Evolutionary conservation across 2,113 vertebrate species (phyloP).

Genomic region (Boleophthalmus pectinirostris): DNA sequence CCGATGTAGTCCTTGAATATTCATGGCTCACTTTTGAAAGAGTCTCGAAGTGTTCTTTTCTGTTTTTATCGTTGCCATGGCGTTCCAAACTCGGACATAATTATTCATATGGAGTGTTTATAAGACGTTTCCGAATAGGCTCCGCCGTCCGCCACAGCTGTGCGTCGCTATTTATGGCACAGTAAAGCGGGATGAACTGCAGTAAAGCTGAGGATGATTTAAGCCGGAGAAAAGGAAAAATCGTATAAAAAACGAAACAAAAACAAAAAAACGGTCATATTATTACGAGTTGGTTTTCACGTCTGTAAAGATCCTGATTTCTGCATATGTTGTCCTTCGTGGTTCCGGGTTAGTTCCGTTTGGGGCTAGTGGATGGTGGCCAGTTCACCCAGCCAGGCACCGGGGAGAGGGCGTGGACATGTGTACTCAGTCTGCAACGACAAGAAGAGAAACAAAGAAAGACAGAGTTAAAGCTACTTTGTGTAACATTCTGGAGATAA

Average conservation of each 20-base stretch:
- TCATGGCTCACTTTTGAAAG: slow-evolving; percentile 52
- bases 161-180: slow-evolving; percentile 18
- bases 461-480: slow-evolving; percentile 3
- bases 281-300: slow-evolving; percentile 13
- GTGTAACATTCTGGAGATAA: too few species aligned
- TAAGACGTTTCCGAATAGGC: slow-evolving; percentile 27
- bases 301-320: slow-evolving; percentile 30
- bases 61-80: slow-evolving; percentile 27
- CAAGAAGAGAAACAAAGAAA: slow-evolving; percentile 21
- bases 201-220: slow-evolving; percentile 46
- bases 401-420: slow-evolving; percentile 78
- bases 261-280: slow-evolving; percentile 9
- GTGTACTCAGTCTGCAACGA: slow-evolving; percentile 76
- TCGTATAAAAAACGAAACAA: slow-evolving; percentile 49
- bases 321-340: slow-evolving; percentile 17
- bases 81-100: slow-evolving; percentile 14
- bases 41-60: slow-evolving; percentile 31
- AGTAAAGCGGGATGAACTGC: slow-evolving; percentile 26
- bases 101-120: slow-evolving; percentile 30
- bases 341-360: slow-evolving; percentile 27
- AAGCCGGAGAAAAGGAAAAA: slow-evolving; percentile 30
- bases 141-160: slow-evolving; percentile 10
- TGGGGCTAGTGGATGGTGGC: slow-evolving; percentile 71
- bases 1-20: slow-evolving; percentile 29
- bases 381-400: slow-evolving; percentile 78